Conservation (phyloP, 1,140 invertebrate species). For the Ostrea edulis region DNA sequence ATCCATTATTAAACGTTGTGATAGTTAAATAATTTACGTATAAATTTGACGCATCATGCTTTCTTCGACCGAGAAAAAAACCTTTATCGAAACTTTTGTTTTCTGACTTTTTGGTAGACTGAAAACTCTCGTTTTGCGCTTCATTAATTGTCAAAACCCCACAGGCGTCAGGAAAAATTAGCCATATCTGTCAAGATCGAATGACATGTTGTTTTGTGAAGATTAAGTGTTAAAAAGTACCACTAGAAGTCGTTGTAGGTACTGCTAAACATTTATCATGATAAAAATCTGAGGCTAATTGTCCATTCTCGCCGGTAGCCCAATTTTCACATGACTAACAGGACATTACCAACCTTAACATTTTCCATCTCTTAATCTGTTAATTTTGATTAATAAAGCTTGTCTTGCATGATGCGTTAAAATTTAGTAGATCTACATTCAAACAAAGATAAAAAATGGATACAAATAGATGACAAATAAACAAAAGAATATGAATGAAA, state of each 20-base stretch:
- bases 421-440: too few relatives aligned
- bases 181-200: neutral
- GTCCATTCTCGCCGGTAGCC: neutral
- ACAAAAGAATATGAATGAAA: too few relatives aligned
- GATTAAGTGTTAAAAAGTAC: constrained; percentile 2
- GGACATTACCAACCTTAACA: neutral
- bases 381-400: neutral
- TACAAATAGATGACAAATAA: too few relatives aligned
- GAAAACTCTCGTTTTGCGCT: neutral
- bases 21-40: neutral
- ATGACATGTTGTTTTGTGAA: neutral
- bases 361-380: neutral
- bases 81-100: neutral
- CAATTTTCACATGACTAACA: neutral
- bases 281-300: neutral
- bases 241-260: neutral
- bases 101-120: neutral
- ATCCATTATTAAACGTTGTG: constrained; percentile 47
- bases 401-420: neutral
- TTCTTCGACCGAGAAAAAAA: neutral
- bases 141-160: neutral
- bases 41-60: neutral
- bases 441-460: too few relatives aligned
- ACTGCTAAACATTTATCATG: neutral
- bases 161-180: neutral